Base-by-base conservation (phyloP, 1,140 invertebrate species). In the Varroa destructor region DNA sequence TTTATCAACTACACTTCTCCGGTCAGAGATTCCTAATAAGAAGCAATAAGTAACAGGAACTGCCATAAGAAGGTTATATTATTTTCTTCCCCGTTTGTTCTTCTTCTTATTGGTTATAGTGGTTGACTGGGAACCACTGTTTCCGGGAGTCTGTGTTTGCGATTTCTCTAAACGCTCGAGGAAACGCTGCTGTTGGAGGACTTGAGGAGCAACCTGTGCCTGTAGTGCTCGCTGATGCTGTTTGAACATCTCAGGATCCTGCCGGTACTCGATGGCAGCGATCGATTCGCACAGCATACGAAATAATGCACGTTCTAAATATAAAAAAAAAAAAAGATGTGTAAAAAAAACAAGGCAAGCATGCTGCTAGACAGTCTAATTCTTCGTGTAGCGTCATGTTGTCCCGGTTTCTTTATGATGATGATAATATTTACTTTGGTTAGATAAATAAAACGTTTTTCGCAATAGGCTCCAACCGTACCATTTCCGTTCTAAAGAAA, bases 141-240 rank as follows among this genome's bases (percentile, higher is more conserved):
- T 67, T 14, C 61, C 61, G 61, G 61, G 37, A 36, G 12, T 37
- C 37, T 67, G 61, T 14, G 36, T 46, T 67, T 67, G 61, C 61
- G 61, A 67, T 67, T 67, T 67, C 37, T 67, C 61, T 12, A 67
- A 37, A 25, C 61, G 61, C 37, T 67, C 61, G 61, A 67, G 61
- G 37, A 67, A 67, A 40, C 46, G 40, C 61, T 67, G 61, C 36
- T 67, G 61, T 37, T 67, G 61, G 14, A 67, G 61, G 40, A 67
- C 61, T 67, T 67, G 61, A 5, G 61, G 61, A n/a, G 61, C 61
- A 5, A 67, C 61, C 37, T 67, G 61, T 2, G 61, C 61, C 37
- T 67, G 61, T 12, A 67, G 37, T 14, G 61, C 61, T 40, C 61
- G 40, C 36, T 67, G 10, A 40, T 67, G 61, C 36, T 67, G 61